Conservation (phyloP, 2,797 vertebrate genomes). For the Synaphobranchus kaupii region DNA sequence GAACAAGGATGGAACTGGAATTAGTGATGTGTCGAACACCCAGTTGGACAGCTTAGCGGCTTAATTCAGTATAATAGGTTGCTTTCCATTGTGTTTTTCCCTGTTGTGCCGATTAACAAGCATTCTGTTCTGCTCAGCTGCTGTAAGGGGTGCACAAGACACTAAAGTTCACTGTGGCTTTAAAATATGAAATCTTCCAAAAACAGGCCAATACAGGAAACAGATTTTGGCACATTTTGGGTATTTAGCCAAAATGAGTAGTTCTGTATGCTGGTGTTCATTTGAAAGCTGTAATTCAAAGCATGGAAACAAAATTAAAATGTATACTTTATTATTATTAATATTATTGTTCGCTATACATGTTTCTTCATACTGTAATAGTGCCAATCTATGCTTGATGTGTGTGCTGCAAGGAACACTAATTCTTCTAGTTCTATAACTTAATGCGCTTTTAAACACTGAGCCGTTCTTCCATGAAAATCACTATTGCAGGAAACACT, state of each 20-base stretch:
- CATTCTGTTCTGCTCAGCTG: neutral
- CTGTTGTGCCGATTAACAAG: neutral
- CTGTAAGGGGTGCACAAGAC: neutral
- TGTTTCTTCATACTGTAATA: neutral
- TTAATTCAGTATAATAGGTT: neutral
- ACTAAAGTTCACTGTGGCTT: neutral
- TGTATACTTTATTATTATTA: neutral
- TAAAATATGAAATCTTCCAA: neutral
- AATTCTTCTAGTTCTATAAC: neutral
- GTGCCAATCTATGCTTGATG: neutral
- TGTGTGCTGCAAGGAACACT: neutral
- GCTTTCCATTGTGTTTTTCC: neutral
- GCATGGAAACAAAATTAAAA: neutral
- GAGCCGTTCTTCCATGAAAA: neutral
- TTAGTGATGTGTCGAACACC: conserved; percentile 17
- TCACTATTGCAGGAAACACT: neutral
- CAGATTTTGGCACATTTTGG: neutral
- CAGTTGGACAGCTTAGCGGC: conserved; percentile 6
- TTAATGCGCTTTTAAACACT: neutral
- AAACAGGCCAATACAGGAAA: neutral
- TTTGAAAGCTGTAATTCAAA: neutral
- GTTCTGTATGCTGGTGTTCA: neutral
- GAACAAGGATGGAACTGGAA: conserved; percentile 5
- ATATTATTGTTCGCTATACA: neutral
- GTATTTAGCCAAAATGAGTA: neutral